Evolutionary conservation across 2,888 invertebrate species (phyloP).

Genomic region (Hirtodrosophila histrioides): DNA sequence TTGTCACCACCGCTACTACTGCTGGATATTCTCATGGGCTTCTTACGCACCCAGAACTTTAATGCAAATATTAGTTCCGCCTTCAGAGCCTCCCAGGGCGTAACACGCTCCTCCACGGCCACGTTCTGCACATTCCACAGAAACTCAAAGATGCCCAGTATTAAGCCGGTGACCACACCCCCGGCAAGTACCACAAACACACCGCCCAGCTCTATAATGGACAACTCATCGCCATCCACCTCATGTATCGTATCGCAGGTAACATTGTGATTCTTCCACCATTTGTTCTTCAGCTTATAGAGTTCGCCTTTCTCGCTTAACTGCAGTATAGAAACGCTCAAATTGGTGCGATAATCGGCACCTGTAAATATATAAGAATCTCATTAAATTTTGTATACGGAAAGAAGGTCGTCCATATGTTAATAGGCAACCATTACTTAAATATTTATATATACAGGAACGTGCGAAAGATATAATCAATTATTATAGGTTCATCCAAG

Average conservation of each 20-base stretch:
- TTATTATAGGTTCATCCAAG: too few species aligned
- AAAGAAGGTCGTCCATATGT: too few species aligned
- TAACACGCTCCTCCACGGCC: slow-evolving; percentile 90
- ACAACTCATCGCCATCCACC: slow-evolving; percentile 82
- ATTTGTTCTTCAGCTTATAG: slow-evolving; percentile 92
- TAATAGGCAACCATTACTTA: too few species aligned
- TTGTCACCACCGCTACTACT: slow-evolving; percentile 61
- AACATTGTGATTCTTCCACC: slow-evolving; percentile 92
- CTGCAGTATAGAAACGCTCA: slow-evolving; percentile 94
- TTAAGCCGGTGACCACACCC: slow-evolving; percentile 89
- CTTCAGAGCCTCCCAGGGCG: slow-evolving; percentile 88
- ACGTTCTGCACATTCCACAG: slow-evolving; percentile 92
- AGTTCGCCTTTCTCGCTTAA: slow-evolving; percentile 95
- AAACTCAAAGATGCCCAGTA: slow-evolving; percentile 93
- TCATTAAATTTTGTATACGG: too few species aligned
- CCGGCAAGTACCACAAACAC: slow-evolving; percentile 93
- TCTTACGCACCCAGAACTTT: slow-evolving; percentile 90
- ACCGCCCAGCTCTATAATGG: slow-evolving; percentile 91
- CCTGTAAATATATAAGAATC: slow-evolving; percentile 85
- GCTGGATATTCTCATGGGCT: slow-evolving; percentile 86
- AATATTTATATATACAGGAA: too few species aligned
- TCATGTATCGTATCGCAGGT: slow-evolving; percentile 65
- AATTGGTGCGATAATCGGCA: slow-evolving; percentile 90
- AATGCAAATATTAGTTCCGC: slow-evolving; percentile 90
- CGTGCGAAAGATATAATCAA: too few species aligned